These are phyloP conservation scores for Tetrapedia diversipes DNA, from an alignment of 2,888 invertebrate species.

Conservation along the genomic window DNA sequence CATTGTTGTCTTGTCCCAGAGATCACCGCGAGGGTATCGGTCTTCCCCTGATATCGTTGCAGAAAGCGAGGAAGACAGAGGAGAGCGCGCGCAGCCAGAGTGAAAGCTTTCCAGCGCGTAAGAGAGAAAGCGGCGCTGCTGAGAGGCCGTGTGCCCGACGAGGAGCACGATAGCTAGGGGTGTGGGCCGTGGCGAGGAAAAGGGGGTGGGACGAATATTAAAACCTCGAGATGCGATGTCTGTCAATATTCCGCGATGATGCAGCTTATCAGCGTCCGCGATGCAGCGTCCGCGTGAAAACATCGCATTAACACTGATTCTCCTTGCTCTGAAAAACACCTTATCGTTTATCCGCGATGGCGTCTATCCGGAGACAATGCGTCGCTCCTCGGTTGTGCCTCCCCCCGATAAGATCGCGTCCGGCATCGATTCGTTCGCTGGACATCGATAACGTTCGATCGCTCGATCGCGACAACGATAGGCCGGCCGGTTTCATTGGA, in stretches of 20 bases:
- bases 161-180: slow-evolving; percentile 24
- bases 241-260: slow-evolving; percentile 68
- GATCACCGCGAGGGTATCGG: slow-evolving; percentile 82
- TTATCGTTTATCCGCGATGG: slow-evolving; percentile 71
- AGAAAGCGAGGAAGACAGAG: slow-evolving; percentile 55
- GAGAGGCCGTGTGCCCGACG: not conserved
- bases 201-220: slow-evolving; percentile 39
- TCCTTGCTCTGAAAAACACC: slow-evolving; percentile 71
- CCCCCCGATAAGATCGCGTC: no score
- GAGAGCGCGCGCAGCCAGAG: slow-evolving; percentile 22
- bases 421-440: no score
- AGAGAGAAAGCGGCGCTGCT: slow-evolving; percentile 33
- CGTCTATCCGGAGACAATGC: no score
- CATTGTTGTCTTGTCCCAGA: slow-evolving; percentile 83
- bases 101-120: slow-evolving; percentile 57
- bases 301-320: slow-evolving; percentile 75
- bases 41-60: slow-evolving; percentile 77
- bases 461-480: no score
- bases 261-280: slow-evolving; percentile 52
- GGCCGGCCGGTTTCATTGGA: no score
- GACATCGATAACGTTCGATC: slow-evolving; percentile 14
- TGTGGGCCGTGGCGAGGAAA: not conserved
- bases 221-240: slow-evolving; percentile 67
- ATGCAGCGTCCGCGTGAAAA: slow-evolving; percentile 71
- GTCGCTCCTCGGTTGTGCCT: no score